phyloP scores from a whole-genome alignment of 2,113 vertebrate genomes.

The Rostratula benghalensis region DNA sequence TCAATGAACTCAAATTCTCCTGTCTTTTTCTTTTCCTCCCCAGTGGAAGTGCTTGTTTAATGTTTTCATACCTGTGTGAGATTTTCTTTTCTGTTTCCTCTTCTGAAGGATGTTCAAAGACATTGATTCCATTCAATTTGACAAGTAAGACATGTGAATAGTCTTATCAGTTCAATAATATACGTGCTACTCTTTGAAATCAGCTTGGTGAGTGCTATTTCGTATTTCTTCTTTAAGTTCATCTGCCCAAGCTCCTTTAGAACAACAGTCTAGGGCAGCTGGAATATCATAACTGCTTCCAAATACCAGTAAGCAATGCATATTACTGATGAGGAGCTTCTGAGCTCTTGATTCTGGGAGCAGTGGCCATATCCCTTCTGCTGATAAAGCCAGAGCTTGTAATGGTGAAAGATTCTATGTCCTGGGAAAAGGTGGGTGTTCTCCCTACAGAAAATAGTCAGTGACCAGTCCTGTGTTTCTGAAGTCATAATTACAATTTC shows the following conservation, averaged over 20 bases:
- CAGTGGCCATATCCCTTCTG: background rate
- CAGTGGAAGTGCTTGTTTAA: background rate
- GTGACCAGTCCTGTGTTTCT: background rate
- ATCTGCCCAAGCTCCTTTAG: background rate
- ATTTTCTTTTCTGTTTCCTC: background rate
- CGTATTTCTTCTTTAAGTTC: background rate
- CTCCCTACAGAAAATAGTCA: background rate
- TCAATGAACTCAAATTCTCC: background rate
- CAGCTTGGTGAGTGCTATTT: background rate
- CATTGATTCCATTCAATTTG: background rate
- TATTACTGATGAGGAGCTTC: background rate
- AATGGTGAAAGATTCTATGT: fast-evolving
- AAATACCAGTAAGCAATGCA: background rate
- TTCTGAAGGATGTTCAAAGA: constrained; percentile 9
- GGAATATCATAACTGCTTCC: background rate
- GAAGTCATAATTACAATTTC: background rate
- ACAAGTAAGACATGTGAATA: background rate
- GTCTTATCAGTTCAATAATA: background rate
- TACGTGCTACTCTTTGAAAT: constrained; percentile 1
- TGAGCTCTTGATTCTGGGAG: background rate
- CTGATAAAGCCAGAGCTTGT: background rate
- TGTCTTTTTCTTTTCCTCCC: background rate
- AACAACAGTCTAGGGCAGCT: background rate
- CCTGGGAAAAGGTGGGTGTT: background rate
- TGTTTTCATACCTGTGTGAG: background rate